Base-by-base conservation (phyloP, 2,797 vertebrate species). In the Antennarius maculatus region DNA sequence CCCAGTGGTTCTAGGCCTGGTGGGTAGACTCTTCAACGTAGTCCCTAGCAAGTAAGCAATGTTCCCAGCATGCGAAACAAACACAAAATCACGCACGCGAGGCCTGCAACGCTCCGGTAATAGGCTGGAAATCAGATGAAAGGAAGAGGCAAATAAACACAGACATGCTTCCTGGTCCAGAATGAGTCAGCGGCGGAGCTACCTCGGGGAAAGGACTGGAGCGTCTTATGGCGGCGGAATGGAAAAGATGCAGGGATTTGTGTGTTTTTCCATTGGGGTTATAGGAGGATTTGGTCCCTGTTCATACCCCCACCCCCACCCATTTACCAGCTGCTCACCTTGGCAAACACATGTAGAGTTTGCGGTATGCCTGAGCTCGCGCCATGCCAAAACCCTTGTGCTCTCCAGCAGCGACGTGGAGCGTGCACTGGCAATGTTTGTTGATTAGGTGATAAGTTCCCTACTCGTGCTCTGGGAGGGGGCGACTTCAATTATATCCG, bases 321-420 rank as follows among this genome's bases (percentile, higher is more conserved):
- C 16, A 15, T 76, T 84, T 77, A 85, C 86, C 92, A 90, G 86
- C 88, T 92, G 91, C 89, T 91, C 89, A 85, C 87, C 78, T 90
- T 91, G 90, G 89, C 92, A 88, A 18, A 57, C 73, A 74, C 54
- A 76, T 67, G 53, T 75, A 77, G 74, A 83, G 76, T 76, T 79
- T 81, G 82, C 82, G 83, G 83, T 79, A 80, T 84, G 86, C 71
- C 70, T 74, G 70, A 76, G 77, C 61, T 59, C 6, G 41, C 64
- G 54, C 77, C 84, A 69, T 78, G 86, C 77, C 83, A 23, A 23
- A 83, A 66, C 71, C 73, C 73, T 67, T 28, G 64, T 37, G 52
- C 80, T 79, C 83, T 79, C 82, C 85, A 64, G 86, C 60, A 74
- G 88, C 69, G 71, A 81, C 87, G 80, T 46, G 74, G 86, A 79